These are phyloP conservation scores for Anastrepha ludens DNA, from an alignment of 1,140 invertebrate species.

Conservation along the genomic window DNA sequence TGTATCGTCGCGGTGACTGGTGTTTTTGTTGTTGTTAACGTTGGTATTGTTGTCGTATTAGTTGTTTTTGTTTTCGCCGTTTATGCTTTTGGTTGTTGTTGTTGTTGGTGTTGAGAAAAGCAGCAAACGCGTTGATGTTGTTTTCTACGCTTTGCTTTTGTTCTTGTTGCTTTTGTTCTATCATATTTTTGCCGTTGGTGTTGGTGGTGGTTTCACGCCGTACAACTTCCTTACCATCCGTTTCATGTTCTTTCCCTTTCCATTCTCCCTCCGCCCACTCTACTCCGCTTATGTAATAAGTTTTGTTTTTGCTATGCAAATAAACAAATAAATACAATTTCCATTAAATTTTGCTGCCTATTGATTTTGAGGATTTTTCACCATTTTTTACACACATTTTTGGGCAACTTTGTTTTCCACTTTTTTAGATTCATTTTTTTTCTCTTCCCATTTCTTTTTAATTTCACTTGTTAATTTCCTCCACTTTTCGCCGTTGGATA, in stretches of 20 bases:
- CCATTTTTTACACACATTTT: constrained; percentile 23
- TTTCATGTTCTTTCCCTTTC: background rate
- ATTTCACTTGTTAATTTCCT: constrained; percentile 29
- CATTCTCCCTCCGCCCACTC: background rate
- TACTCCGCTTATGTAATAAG: background rate
- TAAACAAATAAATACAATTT: constrained; percentile 11
- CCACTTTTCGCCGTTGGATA: constrained; percentile 38
- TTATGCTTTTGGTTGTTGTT: background rate
- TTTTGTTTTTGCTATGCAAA: constrained; percentile 26
- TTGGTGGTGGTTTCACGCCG: constrained; percentile 26
- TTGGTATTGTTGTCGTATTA: too few relatives aligned
- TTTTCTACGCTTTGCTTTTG: background rate
- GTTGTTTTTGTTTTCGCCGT: too few relatives aligned
- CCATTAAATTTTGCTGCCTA: constrained; percentile 50
- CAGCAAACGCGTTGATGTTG: too few relatives aligned
- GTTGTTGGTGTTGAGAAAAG: background rate
- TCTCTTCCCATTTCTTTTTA: background rate
- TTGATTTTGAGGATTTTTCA: constrained; percentile 49
- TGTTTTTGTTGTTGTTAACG: background rate
- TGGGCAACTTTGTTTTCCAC: background rate
- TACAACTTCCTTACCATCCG: background rate
- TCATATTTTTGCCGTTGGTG: background rate
- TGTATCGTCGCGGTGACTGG: background rate
- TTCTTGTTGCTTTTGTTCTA: background rate
- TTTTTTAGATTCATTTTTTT: background rate